Base-by-base conservation (phyloP, 2,113 vertebrate species). In the Ophiodon elongatus region DNA sequence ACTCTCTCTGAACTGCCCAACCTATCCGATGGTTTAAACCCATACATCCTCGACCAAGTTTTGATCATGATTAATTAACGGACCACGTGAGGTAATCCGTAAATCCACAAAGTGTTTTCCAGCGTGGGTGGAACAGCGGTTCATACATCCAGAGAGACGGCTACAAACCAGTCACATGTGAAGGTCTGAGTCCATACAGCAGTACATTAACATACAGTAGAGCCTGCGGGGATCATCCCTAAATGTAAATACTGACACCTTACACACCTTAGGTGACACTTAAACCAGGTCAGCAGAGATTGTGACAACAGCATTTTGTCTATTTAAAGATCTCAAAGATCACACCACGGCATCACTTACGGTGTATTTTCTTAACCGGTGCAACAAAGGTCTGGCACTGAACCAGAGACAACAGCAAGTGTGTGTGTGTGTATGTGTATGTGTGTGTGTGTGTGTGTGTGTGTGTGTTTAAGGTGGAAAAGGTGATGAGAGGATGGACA, bases 191-290 rank as follows among this genome's bases (percentile, higher is more conserved):
- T 65, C 29, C 17, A 25, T 27, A 29, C 47, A 59, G 63, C 62
- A 35, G 68, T 67, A 63, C 37, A 39, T 17, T 9, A 35, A 69
- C 8, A 11, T 52, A 39, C 21, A 47, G 13, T 37, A n/a, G 3
- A 9, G 8, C 0, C 43, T 13, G 19, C 37, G 33, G 19, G 75
- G 25, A 76, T 43, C 47, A 65, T 80, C 74, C 37, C 21, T 37
- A 8, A 74, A 82, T 54, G 37, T 86, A 78, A 90, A 89, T 77
- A 85, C 86, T 85, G 76, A 90, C 59, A 91, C 56, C 66, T 79
- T 70, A 60, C 70, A 70, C 3, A 6, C 7, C 25, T 25, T 13
- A 37, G 4, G 47, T 88, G 77, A 80, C 29, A 17, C 9, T 35
- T 4, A 79, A 82, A 85, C 35, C 52, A 79, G 85, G 88, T 79